Percentiles rank a stretch among this genome's conserved stretches.
Conservation (phyloP, 2,888 invertebrate genomes). For the Tanytarsus gracilentus region DNA sequence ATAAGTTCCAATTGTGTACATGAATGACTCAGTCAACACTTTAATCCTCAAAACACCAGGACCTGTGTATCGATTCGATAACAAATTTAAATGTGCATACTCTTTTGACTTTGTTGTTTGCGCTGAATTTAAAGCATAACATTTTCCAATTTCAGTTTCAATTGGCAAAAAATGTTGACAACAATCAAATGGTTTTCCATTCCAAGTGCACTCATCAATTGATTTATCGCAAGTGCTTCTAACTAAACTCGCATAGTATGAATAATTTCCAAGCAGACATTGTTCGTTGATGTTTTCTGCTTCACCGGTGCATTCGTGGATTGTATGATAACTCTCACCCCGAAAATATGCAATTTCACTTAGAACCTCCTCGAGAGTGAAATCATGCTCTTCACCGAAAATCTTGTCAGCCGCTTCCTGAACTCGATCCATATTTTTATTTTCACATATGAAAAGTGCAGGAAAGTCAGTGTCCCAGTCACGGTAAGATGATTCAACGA, state of each 20-base stretch:
- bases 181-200: slow-evolving; percentile 51
- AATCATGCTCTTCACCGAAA: slow-evolving; percentile 51
- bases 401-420: slow-evolving; percentile 54
- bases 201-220: slow-evolving; percentile 54
- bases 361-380: slow-evolving; percentile 60
- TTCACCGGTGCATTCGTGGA: slow-evolving; percentile 51
- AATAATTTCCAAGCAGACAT: slow-evolving; percentile 53
- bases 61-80: slow-evolving; percentile 38
- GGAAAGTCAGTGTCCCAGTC: slow-evolving; percentile 68
- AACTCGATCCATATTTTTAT: slow-evolving; percentile 52
- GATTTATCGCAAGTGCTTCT: slow-evolving; percentile 51
- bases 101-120: slow-evolving; percentile 42
- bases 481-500: slow-evolving; percentile 62
- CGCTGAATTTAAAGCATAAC: slow-evolving; percentile 56
- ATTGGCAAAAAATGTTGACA: slow-evolving; percentile 55
- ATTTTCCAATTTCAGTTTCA: slow-evolving; percentile 58
- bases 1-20: slow-evolving; percentile 39
- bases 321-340: slow-evolving; percentile 55
- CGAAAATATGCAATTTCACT: slow-evolving; percentile 61
- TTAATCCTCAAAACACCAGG: slow-evolving; percentile 52
- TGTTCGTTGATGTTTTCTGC: slow-evolving; percentile 42
- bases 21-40: slow-evolving; percentile 39
- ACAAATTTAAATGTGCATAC: slow-evolving; percentile 6
- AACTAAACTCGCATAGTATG: slow-evolving; percentile 50
- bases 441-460: slow-evolving; percentile 61